These are phyloP conservation scores for Heterocephalus glaber DNA, from an alignment of 2,113 vertebrate genomes.

Conservation along the genomic window DNA sequence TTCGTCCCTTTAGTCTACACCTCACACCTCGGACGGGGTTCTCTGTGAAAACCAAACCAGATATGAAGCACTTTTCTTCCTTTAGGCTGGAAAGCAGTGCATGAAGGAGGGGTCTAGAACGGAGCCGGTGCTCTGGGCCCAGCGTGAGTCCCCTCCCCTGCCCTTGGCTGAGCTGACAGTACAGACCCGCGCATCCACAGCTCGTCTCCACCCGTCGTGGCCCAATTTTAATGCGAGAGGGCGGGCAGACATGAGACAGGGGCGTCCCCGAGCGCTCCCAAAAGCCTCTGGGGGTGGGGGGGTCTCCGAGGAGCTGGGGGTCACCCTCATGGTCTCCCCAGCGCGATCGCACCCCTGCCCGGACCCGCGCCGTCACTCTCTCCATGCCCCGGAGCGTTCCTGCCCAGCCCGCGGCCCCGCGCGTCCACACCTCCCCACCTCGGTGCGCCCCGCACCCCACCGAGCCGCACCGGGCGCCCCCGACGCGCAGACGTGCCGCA, in stretches of 20 bases:
- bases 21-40: not conserved
- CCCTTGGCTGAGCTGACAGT: not conserved
- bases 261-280: not conserved
- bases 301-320: no score
- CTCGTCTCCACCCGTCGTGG: not conserved
- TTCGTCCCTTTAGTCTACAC: not conserved
- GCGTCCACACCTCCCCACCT: not conserved
- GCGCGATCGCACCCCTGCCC: not conserved
- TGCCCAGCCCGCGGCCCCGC: not conserved
- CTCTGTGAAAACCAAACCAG: not conserved
- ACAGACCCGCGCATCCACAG: not conserved
- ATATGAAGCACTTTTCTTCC: not conserved
- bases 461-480: not conserved
- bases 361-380: not conserved
- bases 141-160: not conserved
- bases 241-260: not conserved
- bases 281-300: not conserved
- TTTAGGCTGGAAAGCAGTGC: no score
- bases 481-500: conserved; percentile 76
- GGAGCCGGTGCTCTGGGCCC: not conserved
- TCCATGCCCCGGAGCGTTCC: fast-evolving
- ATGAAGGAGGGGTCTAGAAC: not conserved
- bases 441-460: not conserved
- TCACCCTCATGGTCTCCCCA: not conserved
- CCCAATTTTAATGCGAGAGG: not conserved